Base-by-base conservation (phyloP, 2,113 vertebrate species). In the Nothobranchius furzeri region DNA sequence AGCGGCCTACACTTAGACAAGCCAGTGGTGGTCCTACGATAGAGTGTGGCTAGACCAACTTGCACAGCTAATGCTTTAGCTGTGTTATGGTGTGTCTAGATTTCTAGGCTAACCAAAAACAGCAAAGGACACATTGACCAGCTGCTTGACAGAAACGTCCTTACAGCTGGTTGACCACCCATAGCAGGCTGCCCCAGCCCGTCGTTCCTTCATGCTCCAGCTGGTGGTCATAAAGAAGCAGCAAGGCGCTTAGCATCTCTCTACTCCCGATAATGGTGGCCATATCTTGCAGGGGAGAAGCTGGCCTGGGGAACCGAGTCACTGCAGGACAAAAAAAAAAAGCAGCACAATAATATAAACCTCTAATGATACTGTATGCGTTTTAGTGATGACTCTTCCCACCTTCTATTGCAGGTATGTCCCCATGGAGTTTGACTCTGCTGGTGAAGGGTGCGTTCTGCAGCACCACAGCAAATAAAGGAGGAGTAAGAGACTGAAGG, bases 151-250 rank as follows among this genome's bases (percentile, higher is more conserved):
- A 55, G 13, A 9, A 55, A 36, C 25, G 35, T 17, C 93, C 98
- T 96, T 88, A 99, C 98, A 99, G 89, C 12, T 99, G 98, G 90
- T 98, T 99, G 90, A 99, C 98, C 66, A 99, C 96, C 98, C 98
- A 99, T 4, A 99, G 91, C 68, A 99, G 89, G 74, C 95, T 96
- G 50, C 97, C 96, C 97, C 97, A 99, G 90, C 97, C 95, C 2
- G 96, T 96, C 80, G 98, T 99, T 56, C 97, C 97, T 89, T 98
- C 97, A 0, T 98, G 95, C 48, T 98, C 95, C 0, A 99, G 93
- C 84, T 99, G 98, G 84, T 98, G 87, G 82, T 99, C 96, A 6
- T 98, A 99, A 12, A 98, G 95, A 2, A 95, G 92, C 35, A 99
- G 86, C 0, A 99, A 84, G 7, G 93, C 90, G 0, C 95, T 94